Conservation (phyloP, 2,797 vertebrate genomes). For the Leptatherina wallacei region DNA sequence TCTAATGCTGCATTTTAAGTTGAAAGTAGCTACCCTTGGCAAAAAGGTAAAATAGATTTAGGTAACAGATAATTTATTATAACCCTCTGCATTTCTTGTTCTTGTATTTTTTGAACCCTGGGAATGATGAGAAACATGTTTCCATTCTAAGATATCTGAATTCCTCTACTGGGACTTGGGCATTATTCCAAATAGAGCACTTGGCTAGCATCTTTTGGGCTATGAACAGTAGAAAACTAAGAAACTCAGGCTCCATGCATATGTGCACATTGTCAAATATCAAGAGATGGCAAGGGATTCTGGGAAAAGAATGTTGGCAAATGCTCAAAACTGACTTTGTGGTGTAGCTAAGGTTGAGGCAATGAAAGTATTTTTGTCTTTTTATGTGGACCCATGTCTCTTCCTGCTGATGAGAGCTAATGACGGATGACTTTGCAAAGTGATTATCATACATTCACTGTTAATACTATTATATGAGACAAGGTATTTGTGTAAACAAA, state of each 20-base stretch:
- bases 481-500: conserved; percentile 29
- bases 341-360: conserved; percentile 52
- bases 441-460: conserved; percentile 5
- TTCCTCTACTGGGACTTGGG: conserved; percentile 57
- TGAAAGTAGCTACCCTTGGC: conserved; percentile 12
- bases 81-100: conserved; percentile 36
- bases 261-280: conserved; percentile 62
- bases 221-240: conserved; percentile 72
- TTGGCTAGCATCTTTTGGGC: conserved; percentile 52
- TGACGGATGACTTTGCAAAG: conserved; percentile 18
- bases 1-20: conserved; percentile 28
- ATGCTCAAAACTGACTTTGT: conserved; percentile 47
- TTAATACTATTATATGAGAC: conserved; percentile 30
- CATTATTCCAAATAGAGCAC: conserved; percentile 60
- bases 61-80: conserved; percentile 43
- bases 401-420: conserved; percentile 23
- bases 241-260: conserved; percentile 52
- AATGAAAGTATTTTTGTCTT: conserved; percentile 53
- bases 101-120: conserved; percentile 26
- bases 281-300: conserved; percentile 65
- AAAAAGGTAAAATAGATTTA: conserved; percentile 45
- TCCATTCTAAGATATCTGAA: conserved; percentile 59
- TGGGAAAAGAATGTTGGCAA: conserved; percentile 69
- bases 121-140: conserved; percentile 64
- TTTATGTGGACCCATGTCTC: conserved; percentile 27